These are phyloP conservation scores for Collichthys lucidus DNA, from an alignment of 2,113 vertebrate genomes.

Conservation along the genomic window DNA sequence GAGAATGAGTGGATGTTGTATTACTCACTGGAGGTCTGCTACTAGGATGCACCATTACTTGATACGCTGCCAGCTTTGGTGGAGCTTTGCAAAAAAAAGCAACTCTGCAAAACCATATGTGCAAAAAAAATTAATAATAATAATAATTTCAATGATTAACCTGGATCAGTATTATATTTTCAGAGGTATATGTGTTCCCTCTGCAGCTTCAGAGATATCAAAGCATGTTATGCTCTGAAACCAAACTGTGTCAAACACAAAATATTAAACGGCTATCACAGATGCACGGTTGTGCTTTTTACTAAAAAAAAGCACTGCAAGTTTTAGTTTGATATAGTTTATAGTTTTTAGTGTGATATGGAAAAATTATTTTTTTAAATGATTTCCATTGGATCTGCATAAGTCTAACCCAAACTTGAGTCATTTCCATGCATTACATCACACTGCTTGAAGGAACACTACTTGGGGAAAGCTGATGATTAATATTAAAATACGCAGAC, in stretches of 20 bases:
- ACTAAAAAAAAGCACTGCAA: neutral
- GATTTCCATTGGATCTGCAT: neutral
- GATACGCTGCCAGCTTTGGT: neutral
- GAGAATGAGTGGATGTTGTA: neutral
- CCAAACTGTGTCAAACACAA: neutral
- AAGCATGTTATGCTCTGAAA: neutral
- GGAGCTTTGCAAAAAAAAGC: constrained; percentile 1
- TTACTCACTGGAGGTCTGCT: neutral
- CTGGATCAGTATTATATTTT: neutral
- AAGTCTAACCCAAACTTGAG: neutral
- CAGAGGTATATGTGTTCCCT: neutral
- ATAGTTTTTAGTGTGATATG: no score
- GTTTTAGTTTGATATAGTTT: neutral
- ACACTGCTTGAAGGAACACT: constrained; percentile 23
- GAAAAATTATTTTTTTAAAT: constrained; percentile 25
- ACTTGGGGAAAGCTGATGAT: constrained; percentile 5
- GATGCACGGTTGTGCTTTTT: neutral
- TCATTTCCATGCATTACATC: constrained; percentile 53
- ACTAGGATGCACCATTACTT: neutral
- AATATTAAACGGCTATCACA: neutral
- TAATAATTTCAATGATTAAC: neutral
- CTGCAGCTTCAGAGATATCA: neutral
- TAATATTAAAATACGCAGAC: constrained; percentile 10
- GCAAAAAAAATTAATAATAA: neutral
- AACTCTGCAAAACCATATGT: neutral